phyloP scores from a whole-genome alignment of 2,888 invertebrate genomes.

The Dryobotodes eremita region DNA sequence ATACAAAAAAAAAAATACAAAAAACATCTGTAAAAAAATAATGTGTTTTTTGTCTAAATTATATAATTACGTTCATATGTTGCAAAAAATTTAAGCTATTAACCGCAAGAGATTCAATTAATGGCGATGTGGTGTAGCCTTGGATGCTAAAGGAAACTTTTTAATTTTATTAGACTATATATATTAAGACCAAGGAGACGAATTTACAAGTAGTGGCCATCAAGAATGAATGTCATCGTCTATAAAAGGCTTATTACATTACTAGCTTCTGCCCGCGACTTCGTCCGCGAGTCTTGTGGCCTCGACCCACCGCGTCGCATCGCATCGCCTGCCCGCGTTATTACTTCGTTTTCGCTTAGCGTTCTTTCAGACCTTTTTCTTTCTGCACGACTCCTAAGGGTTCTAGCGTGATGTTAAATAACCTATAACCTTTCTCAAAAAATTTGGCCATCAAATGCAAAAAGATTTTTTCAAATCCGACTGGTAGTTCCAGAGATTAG shows the following conservation, averaged over 20 bases:
- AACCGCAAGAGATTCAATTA: slow-evolving; percentile 44
- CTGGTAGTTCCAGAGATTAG: too few relatives aligned
- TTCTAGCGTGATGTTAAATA: too few relatives aligned
- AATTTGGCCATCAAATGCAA: too few relatives aligned
- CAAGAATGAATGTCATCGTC: not conserved
- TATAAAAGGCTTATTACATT: too few relatives aligned
- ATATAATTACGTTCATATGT: slow-evolving; percentile 33
- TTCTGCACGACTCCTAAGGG: too few relatives aligned
- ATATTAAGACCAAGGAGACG: slow-evolving; percentile 11
- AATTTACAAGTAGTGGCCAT: not conserved
- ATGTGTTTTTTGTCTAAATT: slow-evolving; percentile 25
- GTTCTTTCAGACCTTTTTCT: too few relatives aligned
- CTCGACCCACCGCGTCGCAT: too few relatives aligned
- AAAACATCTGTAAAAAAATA: slow-evolving; percentile 35
- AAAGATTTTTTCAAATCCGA: too few relatives aligned
- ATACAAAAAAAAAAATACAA: slow-evolving; percentile 1
- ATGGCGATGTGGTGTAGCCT: slow-evolving; percentile 33
- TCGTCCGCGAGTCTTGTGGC: too few relatives aligned
- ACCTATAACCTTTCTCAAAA: too few relatives aligned
- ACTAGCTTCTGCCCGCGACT: not conserved
- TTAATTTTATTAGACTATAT: slow-evolving; percentile 31
- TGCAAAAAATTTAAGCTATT: slow-evolving; percentile 39
- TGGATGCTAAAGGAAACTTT: slow-evolving; percentile 25
- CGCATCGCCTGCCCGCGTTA: too few relatives aligned
- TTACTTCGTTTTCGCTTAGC: too few relatives aligned